Conservation (phyloP, 2,113 vertebrate genomes). For the Danio rerio region GRCz12tu NC_133184.1:48825501-48826000, state of each 20-base stretch:
- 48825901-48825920: conserved; percentile 1
- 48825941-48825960: conserved; percentile 50
- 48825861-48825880: not conserved
- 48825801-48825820: too few relatives aligned
- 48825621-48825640: too few relatives aligned
- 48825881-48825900: not conserved
- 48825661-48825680: too few relatives aligned
- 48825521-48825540: too few relatives aligned
- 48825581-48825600: too few relatives aligned
- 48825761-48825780: not conserved
- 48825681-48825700: not conserved
- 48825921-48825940: conserved; percentile 39
- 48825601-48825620: too few relatives aligned
- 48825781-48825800: too few relatives aligned
- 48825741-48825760: not conserved
- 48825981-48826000: conserved; percentile 54
- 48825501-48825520: too few relatives aligned
- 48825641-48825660: too few relatives aligned
- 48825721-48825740: not conserved
- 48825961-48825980: conserved; percentile 51
- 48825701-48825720: not conserved
- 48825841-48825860: not conserved
- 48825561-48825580: too few relatives aligned
- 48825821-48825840: not conserved
- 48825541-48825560: too few relatives aligned